phyloP scores from a whole-genome alignment of 1,140 invertebrate genomes.

The Caenorhabditis latens region DNA sequence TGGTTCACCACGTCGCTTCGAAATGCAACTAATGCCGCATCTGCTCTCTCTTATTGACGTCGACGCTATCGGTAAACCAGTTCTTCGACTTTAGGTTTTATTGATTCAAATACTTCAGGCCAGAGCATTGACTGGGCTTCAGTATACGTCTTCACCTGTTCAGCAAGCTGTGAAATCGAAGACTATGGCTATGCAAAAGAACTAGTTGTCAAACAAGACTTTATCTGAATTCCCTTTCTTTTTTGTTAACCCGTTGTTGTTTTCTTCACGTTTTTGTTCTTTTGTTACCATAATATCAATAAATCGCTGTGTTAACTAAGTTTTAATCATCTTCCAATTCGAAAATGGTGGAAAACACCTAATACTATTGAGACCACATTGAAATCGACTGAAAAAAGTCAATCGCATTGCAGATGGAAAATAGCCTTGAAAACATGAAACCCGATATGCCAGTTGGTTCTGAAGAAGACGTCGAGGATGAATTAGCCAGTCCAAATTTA shows the following conservation, averaged over 20 bases:
- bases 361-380: too few species aligned
- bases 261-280: background rate
- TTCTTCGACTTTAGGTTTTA: background rate
- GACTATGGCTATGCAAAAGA: slow-evolving; percentile 84
- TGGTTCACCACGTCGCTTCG: slow-evolving; percentile 85
- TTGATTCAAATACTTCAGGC: background rate
- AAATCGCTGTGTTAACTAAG: too few species aligned
- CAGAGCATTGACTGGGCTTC: slow-evolving; percentile 88
- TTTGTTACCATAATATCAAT: background rate
- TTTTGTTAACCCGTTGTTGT: background rate
- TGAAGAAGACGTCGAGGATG: background rate
- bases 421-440: background rate
- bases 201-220: slow-evolving; percentile 91
- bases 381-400: too few species aligned
- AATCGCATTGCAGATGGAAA: too few species aligned
- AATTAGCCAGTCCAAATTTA: slow-evolving; percentile 15
- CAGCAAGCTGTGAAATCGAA: slow-evolving; percentile 83
- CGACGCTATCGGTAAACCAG: slow-evolving; percentile 80
- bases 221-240: slow-evolving; percentile 75
- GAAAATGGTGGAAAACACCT: too few species aligned
- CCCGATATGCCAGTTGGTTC: background rate
- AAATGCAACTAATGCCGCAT: slow-evolving; percentile 95
- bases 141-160: slow-evolving; percentile 88
- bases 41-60: slow-evolving; percentile 84
- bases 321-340: too few species aligned